Conservation (phyloP, 1,140 invertebrate genomes). For the Metopolophium dirhodum region DNA sequence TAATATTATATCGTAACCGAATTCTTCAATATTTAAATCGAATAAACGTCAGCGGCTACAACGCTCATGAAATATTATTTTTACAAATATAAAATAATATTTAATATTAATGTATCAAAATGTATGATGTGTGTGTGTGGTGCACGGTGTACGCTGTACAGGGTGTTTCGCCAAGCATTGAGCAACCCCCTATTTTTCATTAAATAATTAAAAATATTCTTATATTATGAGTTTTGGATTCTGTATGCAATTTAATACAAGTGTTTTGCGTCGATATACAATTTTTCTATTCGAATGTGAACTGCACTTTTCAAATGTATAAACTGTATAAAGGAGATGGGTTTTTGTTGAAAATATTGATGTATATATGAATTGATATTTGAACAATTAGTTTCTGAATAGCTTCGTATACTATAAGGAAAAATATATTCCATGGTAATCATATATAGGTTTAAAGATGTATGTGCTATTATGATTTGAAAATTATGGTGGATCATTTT, state of each 20-base stretch:
- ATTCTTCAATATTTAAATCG: constrained; percentile 3
- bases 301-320: neutral
- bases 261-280: too few relatives aligned
- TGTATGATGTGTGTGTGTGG: neutral
- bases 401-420: too few relatives aligned
- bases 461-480: too few relatives aligned
- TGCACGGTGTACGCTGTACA: neutral
- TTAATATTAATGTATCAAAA: neutral
- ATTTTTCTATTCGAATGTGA: neutral
- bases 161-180: neutral
- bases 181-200: neutral
- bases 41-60: neutral
- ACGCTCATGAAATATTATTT: neutral
- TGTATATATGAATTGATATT: too few relatives aligned
- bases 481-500: too few relatives aligned
- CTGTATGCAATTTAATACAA: neutral
- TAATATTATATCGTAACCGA: neutral
- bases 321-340: too few relatives aligned
- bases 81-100: neutral
- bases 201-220: neutral
- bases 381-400: too few relatives aligned
- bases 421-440: too few relatives aligned
- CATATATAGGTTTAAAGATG: too few relatives aligned
- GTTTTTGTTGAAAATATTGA: too few relatives aligned
- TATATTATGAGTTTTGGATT: neutral